These are phyloP conservation scores for Chrysodeixis includens DNA, from an alignment of 2,888 invertebrate species.

Conservation along the genomic window DNA sequence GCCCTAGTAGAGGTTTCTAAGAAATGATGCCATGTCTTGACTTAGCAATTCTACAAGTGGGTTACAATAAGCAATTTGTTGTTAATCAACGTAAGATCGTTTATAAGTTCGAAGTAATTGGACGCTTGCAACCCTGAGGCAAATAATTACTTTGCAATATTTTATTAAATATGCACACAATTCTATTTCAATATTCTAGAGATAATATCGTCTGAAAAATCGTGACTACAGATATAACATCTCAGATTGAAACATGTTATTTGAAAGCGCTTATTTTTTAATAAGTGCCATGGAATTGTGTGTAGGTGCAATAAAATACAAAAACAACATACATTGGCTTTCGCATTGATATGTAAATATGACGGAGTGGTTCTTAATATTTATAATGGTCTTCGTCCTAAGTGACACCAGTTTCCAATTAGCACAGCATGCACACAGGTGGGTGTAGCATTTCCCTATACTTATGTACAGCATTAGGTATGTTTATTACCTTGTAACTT, in stretches of 20 bases:
- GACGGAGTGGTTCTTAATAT: background rate
- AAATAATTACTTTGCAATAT: conserved; percentile 20
- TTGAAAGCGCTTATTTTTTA: conserved; percentile 7
- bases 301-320: background rate
- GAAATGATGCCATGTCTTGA: conserved; percentile 18
- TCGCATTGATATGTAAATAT: conserved; percentile 7
- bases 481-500: conserved; percentile 1
- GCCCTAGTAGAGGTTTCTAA: conserved; percentile 16
- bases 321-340: conserved; percentile 3
- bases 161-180: conserved; percentile 13
- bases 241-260: conserved; percentile 7
- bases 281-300: conserved; percentile 23
- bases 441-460: background rate
- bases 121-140: conserved; percentile 30
- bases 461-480: background rate
- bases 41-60: conserved; percentile 21
- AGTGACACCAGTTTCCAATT: background rate
- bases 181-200: background rate
- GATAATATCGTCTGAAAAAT: background rate
- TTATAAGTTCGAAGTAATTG: conserved; percentile 37
- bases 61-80: conserved; percentile 33
- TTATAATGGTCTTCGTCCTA: background rate
- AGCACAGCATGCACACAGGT: background rate
- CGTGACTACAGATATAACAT: conserved; percentile 8
- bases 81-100: conserved; percentile 30